Evolutionary conservation across 2,113 vertebrate species (phyloP), one percentile per base, ranked within the genome.

Genomic region (Pogonocichla stellata): DNA sequence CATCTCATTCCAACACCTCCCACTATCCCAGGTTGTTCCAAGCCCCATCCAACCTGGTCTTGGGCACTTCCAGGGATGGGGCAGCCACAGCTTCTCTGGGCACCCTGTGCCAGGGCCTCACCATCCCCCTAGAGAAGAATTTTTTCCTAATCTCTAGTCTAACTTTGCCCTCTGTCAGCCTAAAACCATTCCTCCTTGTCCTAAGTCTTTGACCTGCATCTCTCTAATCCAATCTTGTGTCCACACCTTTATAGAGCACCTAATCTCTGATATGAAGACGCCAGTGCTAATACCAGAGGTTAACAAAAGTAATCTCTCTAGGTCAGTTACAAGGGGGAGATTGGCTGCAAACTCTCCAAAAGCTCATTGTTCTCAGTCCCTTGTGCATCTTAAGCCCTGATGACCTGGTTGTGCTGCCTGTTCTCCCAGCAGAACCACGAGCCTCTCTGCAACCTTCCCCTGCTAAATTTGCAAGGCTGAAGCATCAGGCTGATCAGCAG

Each of bases 181-280:
- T 82, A 69, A 69, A 75, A 62, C 29, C 40, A 40, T 75, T 54
- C 25, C 20, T 40, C 40, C 47, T 90, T 54, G 29, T 34, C 62
- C 29, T 47, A 62, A 47, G 42, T n/a, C 81, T 88, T 65, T 88
- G 74, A 88, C 71, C 81, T 58, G 34, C 31, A 31, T 31, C 14
- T 67, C 51, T 82, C 54, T 95, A 97, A 96, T 93, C 87, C 74
- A 42, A 1, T 73, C 79, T 88, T 33, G 12, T 58, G 78, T 61
- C 12, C 2, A 31, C 43, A 65, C 78, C 33, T 88, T 91, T 91
- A 66, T 2, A 77, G 71, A 94, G 50, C 71, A 33, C 9, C 60
- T 94, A 95, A 93, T 86, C 94, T 90, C 83, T 51, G 71, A 73
- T 90, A 90, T 51, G 87, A 71, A 88, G 31, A 71, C 7, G 31